Evolutionary conservation across 2,113 vertebrate species (phyloP), one percentile per base, ranked within the genome.

Genomic region (Gymnarchus niloticus): DNA sequence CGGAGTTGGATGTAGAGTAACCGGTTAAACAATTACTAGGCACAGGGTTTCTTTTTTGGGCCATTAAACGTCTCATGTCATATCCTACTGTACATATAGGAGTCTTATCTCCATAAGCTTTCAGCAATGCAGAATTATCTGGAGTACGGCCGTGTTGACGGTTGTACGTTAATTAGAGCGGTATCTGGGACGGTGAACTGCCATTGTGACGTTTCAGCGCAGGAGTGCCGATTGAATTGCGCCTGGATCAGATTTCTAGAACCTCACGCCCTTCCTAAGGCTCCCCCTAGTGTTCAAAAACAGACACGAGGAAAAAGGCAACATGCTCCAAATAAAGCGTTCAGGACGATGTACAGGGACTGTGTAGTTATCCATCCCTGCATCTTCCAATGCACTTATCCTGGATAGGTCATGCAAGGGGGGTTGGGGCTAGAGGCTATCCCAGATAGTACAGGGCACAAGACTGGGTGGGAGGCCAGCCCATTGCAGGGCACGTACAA

Each of bases 271-370:
- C 52, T 56, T 85, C 41, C 23, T 57, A 57, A 56, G 41, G 54
- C 84, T 77, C 84, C 84, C 51, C 49, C 84, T 85, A 85, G 84
- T 48, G 84, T 78, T 21, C 6, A 23, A 21, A 41, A 73, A 78
- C 51, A 37, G 73, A 44, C 78, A 76, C 44, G 19, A 8, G 44
- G 48, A 19, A 52, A 51, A 78, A 78, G 57, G 44, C 17, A 7
- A 46, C 76, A 17, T 78, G 21, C 2, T 78, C 21, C 65, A 19
- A 73, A 41, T 19, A 3, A 1, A 78, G 21, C 46, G 52, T 54
- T 54, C 57, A 3, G 6, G 57, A 23, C 57, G 10, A 7, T 61
- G 57, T 7, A 61, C 57, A 4, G 10, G 23, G 7, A 61, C 57
- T 8, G 57, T 21, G 6, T n/a, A 61, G n/a, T n/a, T n/a, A n/a